phyloP scores from a whole-genome alignment of 2,888 invertebrate species.

The Liodrosophila aerea region DNA sequence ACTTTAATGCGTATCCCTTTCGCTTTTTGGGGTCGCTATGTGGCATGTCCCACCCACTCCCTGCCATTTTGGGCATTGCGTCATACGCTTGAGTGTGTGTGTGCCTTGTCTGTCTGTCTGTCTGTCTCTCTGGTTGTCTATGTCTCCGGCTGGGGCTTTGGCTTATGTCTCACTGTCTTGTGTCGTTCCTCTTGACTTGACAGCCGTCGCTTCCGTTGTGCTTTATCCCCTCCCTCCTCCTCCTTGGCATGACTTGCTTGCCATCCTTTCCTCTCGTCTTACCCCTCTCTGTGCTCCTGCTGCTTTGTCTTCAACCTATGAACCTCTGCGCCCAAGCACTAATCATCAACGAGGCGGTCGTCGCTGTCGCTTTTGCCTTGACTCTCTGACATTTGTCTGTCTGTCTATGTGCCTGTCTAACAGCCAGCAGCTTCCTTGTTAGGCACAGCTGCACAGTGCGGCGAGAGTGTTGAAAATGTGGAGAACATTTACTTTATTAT shows the following conservation, averaged over 20 bases:
- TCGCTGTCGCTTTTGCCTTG: conserved; percentile 44
- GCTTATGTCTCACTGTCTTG: conserved; percentile 29
- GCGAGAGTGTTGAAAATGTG: background rate
- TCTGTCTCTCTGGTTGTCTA: conserved; percentile 22
- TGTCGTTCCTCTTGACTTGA: conserved; percentile 60
- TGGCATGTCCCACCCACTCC: background rate
- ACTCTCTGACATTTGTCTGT: conserved; percentile 60
- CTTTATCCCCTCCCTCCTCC: conserved; percentile 4
- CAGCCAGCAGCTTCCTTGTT: conserved; percentile 46
- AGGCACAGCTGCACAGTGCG: conserved; percentile 38
- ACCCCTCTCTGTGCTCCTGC: background rate
- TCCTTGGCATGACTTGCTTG: background rate
- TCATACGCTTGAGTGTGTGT: background rate
- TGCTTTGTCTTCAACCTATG: background rate
- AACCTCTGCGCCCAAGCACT: conserved; percentile 28
- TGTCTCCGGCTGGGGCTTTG: conserved; percentile 11
- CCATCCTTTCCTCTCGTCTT: background rate
- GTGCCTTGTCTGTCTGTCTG: conserved; percentile 1
- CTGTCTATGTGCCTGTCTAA: conserved; percentile 28
- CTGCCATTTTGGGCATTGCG: background rate
- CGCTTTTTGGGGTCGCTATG: conserved; percentile 41
- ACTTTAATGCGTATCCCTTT: conserved; percentile 64
- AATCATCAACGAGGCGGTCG: conserved; percentile 57
- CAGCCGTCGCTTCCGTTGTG: conserved; percentile 48
- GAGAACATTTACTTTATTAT: background rate